phyloP scores from a whole-genome alignment of 2,888 invertebrate species.

The Oscheius sp. region DNA sequence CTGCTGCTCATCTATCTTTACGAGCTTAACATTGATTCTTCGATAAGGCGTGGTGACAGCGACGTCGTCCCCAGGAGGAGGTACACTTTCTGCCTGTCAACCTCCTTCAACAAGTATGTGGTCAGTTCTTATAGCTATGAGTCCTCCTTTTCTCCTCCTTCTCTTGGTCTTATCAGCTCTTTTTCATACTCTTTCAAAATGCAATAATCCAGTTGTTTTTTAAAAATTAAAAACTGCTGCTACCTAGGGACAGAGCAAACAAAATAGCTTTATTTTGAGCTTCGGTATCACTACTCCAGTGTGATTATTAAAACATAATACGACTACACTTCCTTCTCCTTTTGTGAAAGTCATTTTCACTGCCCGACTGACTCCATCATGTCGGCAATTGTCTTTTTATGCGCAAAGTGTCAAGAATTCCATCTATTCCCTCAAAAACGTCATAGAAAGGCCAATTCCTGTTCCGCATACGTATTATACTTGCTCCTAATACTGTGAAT shows the following conservation, averaged over 20 bases:
- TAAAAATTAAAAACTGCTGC: too few species aligned
- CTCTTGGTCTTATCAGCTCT: neutral
- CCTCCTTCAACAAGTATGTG: constrained; percentile 4
- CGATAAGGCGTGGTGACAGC: constrained; percentile 12
- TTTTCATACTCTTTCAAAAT: neutral
- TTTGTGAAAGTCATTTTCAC: too few species aligned
- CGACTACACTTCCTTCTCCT: too few species aligned
- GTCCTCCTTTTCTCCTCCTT: neutral
- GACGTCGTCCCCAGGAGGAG: constrained; percentile 9
- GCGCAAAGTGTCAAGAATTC: neutral
- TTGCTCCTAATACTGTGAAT: neutral
- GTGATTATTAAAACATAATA: too few species aligned
- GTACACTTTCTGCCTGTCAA: neutral
- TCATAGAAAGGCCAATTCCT: neutral
- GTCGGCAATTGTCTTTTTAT: neutral
- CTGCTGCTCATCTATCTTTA: constrained; percentile 27
- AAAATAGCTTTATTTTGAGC: too few species aligned
- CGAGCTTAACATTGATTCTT: constrained; percentile 27
- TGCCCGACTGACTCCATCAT: too few species aligned
- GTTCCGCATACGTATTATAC: neutral
- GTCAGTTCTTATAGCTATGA: neutral
- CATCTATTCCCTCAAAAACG: neutral
- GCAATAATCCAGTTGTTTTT: neutral
- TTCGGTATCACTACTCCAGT: too few species aligned
- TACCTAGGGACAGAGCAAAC: too few species aligned